Evolutionary conservation across 37 sponge, comb jelly and placozoan species (phyloP).

Genomic region (Lycopodina hypogea): DNA sequence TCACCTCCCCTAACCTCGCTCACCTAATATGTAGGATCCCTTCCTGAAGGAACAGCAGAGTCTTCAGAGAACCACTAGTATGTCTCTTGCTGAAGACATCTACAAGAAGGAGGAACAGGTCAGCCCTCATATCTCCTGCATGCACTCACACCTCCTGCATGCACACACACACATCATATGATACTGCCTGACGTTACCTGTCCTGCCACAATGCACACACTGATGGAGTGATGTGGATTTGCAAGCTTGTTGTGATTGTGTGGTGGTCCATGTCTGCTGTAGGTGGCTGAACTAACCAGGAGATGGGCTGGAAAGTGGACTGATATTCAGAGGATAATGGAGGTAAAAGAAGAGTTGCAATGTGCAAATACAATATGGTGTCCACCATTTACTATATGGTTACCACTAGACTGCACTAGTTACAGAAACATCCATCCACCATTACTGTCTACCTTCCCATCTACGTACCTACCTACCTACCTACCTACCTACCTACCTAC

Average conservation of each 20-base stretch:
- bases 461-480: not conserved
- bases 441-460: not conserved
- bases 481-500: too few relatives aligned
- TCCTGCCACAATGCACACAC: too few relatives aligned
- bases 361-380: too few relatives aligned
- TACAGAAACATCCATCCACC: not conserved
- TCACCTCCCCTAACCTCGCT: too few relatives aligned
- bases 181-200: not conserved
- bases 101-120: slow-evolving; percentile 80
- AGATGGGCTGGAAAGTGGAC: slow-evolving; percentile 86
- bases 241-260: too few relatives aligned
- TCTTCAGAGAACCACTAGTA: not conserved
- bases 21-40: not conserved
- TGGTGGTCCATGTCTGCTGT: not conserved
- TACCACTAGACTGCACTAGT: too few relatives aligned
- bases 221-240: too few relatives aligned
- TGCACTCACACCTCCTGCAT: too few relatives aligned
- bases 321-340: slow-evolving; percentile 76
- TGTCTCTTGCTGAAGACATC: slow-evolving; percentile 56
- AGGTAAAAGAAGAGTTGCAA: slow-evolving; percentile 33
- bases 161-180: too few relatives aligned
- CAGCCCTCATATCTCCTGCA: not conserved
- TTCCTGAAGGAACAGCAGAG: not conserved
- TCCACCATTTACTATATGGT: too few relatives aligned
- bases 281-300: slow-evolving; percentile 76